Base-by-base conservation (phyloP, 2,113 vertebrate species). In the Sebastes schlegelii region DNA sequence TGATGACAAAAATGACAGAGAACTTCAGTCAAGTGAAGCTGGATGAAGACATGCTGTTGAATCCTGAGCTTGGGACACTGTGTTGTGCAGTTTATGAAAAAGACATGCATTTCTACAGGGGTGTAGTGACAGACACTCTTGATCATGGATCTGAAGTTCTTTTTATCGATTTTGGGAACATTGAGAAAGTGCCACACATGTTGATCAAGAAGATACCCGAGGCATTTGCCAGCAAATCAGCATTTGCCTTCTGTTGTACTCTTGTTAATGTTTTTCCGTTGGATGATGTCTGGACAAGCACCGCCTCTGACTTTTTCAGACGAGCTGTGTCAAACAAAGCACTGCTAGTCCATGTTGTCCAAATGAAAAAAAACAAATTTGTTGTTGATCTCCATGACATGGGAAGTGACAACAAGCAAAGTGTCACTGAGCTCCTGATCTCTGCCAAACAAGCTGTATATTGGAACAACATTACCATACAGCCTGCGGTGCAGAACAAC, bases 161-260 rank as follows among this genome's bases (percentile, higher is more conserved):
- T 77, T 98, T 98, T 82, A 90, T 98, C 0, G 98, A 99, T 93
- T 99, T 96, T 94, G 97, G 98, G 51, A 98, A 98, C 89, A 95
- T 90, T 65, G 97, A 97, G 86, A 96, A 95, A 55, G 87, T 99
- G 75, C 95, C 97, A 26, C 77, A 85, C 76, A 94, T 87, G 14
- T 77, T 96, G 74, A 96, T 98, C 65, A 98, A 97, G 93, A 94
- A 88, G 42, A 90, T 99, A 69, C 96, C 97, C 1, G 92, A 94
- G 0, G 87, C 94, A 21, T 97, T 98, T 80, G 91, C 89, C 54
- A 57, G 48, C 71, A 92, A 96, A 79, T 94, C 97, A 10, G 92
- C 95, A 0, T 96, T 98, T 92, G 97, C 96, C 12, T 2, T 98
- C 5, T 93, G 91, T 84, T 99, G 97, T 94, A 92, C 95, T 26